These are phyloP conservation scores for Biston betularia DNA, from an alignment of 2,888 invertebrate genomes.

Conservation along the genomic window DNA sequence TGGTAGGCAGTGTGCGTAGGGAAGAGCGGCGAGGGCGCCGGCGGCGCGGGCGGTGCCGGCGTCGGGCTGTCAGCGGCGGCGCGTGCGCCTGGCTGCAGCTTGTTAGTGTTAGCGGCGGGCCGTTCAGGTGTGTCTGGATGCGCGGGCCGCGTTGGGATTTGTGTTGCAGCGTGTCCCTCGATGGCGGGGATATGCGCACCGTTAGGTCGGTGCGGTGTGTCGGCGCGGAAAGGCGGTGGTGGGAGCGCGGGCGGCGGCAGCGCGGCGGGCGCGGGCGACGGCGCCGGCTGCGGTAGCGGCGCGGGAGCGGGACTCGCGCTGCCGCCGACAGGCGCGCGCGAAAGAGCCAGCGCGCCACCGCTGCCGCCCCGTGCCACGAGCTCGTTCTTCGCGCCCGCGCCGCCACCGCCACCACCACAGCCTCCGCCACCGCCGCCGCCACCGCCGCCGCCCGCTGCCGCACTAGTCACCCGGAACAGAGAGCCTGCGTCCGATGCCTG, in stretches of 20 bases:
- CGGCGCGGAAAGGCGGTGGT: constrained; percentile 87
- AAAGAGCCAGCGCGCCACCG: constrained; percentile 86
- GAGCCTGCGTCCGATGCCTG: constrained; percentile 80
- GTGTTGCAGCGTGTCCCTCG: constrained; percentile 78
- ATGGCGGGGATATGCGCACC: constrained; percentile 79
- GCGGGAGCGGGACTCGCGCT: constrained; percentile 88
- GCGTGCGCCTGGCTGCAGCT: constrained; percentile 78
- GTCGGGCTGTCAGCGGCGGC: constrained; percentile 81
- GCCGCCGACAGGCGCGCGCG: constrained; percentile 87
- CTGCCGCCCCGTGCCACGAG: constrained; percentile 84
- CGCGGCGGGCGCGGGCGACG: constrained; percentile 90
- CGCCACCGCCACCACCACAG: constrained; percentile 51
- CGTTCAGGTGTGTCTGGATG: constrained; percentile 75
- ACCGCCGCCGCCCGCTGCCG: constrained; percentile 72
- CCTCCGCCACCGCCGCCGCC: constrained; percentile 88
- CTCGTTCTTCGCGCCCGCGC: constrained; percentile 88
- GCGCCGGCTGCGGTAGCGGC: constrained; percentile 89
- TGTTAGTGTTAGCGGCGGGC: constrained; percentile 78
- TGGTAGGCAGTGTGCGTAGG: constrained; percentile 80
- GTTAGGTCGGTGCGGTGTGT: constrained; percentile 74
- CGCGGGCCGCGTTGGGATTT: constrained; percentile 73
- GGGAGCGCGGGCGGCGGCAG: constrained; percentile 88
- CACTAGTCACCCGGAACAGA: constrained; percentile 86
- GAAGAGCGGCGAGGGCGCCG: constrained; percentile 76
- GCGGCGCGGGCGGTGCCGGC: constrained; percentile 78